Evolutionary conservation across 2,797 vertebrate species (phyloP).

Genomic region (Champsocephalus gunnari): DNA sequence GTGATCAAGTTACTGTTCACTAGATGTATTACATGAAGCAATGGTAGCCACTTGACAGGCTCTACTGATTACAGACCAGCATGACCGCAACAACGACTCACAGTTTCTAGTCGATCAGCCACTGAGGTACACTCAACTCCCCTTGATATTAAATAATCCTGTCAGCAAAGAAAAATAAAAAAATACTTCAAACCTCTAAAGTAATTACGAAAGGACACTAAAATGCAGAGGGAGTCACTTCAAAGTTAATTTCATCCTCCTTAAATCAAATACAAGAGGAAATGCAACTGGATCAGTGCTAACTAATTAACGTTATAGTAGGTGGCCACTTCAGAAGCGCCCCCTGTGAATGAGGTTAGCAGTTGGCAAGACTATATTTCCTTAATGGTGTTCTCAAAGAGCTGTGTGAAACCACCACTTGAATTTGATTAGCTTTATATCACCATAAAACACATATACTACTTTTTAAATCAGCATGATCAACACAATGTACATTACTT

Average conservation of each 20-base stretch:
- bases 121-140: conserved; percentile 25
- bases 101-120: conserved; percentile 22
- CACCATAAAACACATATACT: neutral
- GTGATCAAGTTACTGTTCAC: conserved; percentile 27
- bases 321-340: neutral
- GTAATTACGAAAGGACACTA: conserved; percentile 36
- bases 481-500: neutral
- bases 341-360: conserved; percentile 2
- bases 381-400: conserved; percentile 14
- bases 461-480: neutral
- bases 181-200: conserved; percentile 27
- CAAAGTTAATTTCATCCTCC: conserved; percentile 42
- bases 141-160: conserved; percentile 29
- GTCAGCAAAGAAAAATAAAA: conserved; percentile 12
- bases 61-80: conserved; percentile 56
- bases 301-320: conserved; percentile 15
- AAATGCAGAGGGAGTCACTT: conserved; percentile 29
- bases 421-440: conserved; percentile 25
- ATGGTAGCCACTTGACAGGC: conserved; percentile 37
- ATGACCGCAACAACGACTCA: conserved; percentile 45
- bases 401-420: conserved; percentile 17
- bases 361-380: conserved; percentile 3
- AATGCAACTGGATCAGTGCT: conserved; percentile 31
- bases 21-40: conserved; percentile 33
- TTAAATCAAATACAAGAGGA: conserved; percentile 47